Conservation (phyloP, 2,797 vertebrate species). For the Vespertilio murinus region DNA sequence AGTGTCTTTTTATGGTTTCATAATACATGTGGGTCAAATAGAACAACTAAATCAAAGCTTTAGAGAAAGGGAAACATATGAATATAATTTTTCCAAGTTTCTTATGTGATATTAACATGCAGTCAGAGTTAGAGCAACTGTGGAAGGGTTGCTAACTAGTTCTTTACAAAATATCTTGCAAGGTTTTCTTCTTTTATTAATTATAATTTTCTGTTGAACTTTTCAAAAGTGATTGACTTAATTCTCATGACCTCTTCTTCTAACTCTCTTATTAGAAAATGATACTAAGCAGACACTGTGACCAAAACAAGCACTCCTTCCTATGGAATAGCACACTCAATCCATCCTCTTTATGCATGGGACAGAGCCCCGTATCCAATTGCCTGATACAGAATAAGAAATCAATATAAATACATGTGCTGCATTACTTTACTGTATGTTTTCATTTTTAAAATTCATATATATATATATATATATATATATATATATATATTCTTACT, state of each 20-base stretch:
- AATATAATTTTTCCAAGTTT: not conserved
- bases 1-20: slow-evolving; percentile 96
- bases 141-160: not conserved
- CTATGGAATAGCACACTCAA: not conserved
- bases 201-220: not conserved
- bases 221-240: not conserved
- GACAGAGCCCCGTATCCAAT: not conserved
- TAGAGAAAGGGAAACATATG: not conserved
- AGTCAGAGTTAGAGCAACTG: not conserved
- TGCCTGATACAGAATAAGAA: not conserved
- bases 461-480: not conserved
- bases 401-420: not conserved
- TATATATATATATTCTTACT: not conserved
- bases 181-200: not conserved
- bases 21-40: slow-evolving; percentile 89
- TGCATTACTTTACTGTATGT: not conserved
- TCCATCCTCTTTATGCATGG: not conserved
- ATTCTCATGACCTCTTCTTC: not conserved
- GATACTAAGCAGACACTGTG: not conserved
- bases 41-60: not conserved
- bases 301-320: not conserved
- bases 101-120: not conserved
- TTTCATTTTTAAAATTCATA: not conserved
- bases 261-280: not conserved
- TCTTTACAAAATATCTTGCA: not conserved